These are phyloP conservation scores for Chrysochloris asiatica DNA, from an alignment of 2,113 vertebrate genomes.

Conservation along the genomic window DNA sequence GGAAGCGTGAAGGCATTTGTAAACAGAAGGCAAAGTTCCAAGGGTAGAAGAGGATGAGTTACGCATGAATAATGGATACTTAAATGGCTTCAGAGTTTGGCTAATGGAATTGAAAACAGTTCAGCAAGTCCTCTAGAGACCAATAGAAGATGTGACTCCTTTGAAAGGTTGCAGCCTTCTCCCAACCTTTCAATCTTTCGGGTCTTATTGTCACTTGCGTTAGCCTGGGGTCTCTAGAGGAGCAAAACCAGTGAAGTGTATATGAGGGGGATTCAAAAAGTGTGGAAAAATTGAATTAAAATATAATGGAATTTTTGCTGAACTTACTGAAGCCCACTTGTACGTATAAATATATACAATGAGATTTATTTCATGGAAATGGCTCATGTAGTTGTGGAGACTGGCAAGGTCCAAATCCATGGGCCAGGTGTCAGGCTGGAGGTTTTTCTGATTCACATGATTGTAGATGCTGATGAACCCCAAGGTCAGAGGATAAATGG, in stretches of 20 bases:
- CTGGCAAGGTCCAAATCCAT: neutral
- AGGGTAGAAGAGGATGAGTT: neutral
- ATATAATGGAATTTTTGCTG: too few relatives aligned
- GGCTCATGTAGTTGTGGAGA: neutral
- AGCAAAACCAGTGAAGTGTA: too few relatives aligned
- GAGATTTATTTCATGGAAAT: neutral
- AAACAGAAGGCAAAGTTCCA: slow-evolving; percentile 24
- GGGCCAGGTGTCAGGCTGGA: neutral
- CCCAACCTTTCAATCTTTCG: neutral
- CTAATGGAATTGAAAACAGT: neutral
- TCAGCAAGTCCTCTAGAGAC: neutral
- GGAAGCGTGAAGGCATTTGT: neutral
- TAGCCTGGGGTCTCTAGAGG: neutral
- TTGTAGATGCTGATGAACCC: neutral
- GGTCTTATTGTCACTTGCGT: neutral
- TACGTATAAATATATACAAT: neutral
- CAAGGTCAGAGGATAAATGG: neutral
- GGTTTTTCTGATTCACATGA: neutral
- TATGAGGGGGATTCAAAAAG: too few relatives aligned
- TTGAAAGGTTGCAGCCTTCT: neutral
- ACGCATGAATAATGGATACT: neutral
- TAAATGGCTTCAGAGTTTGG: neutral
- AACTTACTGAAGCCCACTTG: too few relatives aligned
- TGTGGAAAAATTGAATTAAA: too few relatives aligned
- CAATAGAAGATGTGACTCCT: neutral